Percentiles rank a stretch among this genome's conserved stretches.
Conservation (phyloP, 2,797 vertebrate species). For the Notoglanidium macrostoma region DNA sequence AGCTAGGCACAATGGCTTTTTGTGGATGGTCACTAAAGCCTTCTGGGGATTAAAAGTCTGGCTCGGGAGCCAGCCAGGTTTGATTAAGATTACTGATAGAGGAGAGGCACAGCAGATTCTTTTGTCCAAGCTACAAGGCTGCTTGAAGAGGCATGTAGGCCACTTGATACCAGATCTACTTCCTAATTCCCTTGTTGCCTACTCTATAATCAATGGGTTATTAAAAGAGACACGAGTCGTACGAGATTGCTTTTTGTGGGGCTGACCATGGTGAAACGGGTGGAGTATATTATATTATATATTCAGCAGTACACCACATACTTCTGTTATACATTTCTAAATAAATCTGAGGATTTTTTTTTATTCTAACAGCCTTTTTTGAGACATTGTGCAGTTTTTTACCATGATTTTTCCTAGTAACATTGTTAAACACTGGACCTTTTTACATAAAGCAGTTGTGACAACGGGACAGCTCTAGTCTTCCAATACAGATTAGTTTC, state of each 20-base stretch:
- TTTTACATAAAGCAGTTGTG: background rate
- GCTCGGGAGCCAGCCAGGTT: slow-evolving; percentile 67
- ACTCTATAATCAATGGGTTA: slow-evolving; percentile 45
- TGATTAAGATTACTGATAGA: slow-evolving; percentile 66
- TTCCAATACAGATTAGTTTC: background rate
- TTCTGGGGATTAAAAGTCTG: slow-evolving; percentile 65
- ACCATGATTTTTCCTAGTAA: background rate
- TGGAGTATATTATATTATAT: background rate
- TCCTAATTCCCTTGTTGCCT: slow-evolving; percentile 48
- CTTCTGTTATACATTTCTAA: background rate
- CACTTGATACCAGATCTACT: slow-evolving; percentile 59
- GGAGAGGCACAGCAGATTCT: slow-evolving; percentile 67
- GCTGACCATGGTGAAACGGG: background rate
- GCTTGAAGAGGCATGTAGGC: slow-evolving; percentile 60
- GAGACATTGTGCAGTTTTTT: background rate
- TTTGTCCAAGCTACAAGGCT: slow-evolving; percentile 68
- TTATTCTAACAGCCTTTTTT: background rate
- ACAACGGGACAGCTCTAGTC: background rate
- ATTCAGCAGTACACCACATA: background rate
- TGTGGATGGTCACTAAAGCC: slow-evolving; percentile 70
- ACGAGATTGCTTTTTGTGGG: slow-evolving; percentile 6
- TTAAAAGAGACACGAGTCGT: slow-evolving; percentile 36
- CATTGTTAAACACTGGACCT: too few relatives aligned
- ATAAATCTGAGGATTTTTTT: background rate
- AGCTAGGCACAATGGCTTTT: slow-evolving; percentile 75